Evolutionary conservation across 2,888 invertebrate genomes (phyloP), one percentile per base, ranked within the genome.

Genomic region (Argynnis bischoffii): DNA sequence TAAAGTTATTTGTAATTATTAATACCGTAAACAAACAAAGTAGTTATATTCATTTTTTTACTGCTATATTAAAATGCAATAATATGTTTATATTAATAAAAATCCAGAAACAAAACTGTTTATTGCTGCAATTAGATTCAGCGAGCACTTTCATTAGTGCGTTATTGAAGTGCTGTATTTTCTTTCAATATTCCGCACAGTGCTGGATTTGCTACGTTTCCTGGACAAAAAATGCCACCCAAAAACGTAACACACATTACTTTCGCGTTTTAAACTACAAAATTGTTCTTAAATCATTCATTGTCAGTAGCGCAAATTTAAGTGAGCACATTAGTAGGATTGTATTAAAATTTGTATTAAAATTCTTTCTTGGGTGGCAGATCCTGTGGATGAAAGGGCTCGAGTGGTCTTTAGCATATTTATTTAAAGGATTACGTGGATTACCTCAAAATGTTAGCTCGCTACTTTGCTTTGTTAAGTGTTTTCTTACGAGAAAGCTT

Each of bases 341-440:
- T 72, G 72, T 72, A 75, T 76, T 77, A 75, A 71, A 70, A 70
- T 73, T 70, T 72, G 72, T 72, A 75, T 76, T 77, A 75, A 71
- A 70, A 70, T 73, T 70, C 69, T 75, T 81, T 73, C 85, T 82
- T 89, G 87, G 87, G 88, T 88, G 87, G 89, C 74, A 75, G 75
- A 66, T 48, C 51, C 59, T 63, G 55, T n/a, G 74, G 66, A 75
- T 76, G 77, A 80, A 74, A 75, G 74, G 67, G 53, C 70, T 79
- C 76, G 79, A 88, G 86, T 85, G 85, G 81, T 72, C 79, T 77
- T 81, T 81, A 75, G 77, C 77, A 80, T 89, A 86, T 89, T 89
- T 90, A 85, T 85, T 86, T 86, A 88, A 88, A 82, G 82, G 90
- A 90, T 92, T 90, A 89, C 78, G 69, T 71, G 79, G 89, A 88